phyloP scores from a whole-genome alignment of 2,113 vertebrate species.

The Sylvia atricapilla region DNA sequence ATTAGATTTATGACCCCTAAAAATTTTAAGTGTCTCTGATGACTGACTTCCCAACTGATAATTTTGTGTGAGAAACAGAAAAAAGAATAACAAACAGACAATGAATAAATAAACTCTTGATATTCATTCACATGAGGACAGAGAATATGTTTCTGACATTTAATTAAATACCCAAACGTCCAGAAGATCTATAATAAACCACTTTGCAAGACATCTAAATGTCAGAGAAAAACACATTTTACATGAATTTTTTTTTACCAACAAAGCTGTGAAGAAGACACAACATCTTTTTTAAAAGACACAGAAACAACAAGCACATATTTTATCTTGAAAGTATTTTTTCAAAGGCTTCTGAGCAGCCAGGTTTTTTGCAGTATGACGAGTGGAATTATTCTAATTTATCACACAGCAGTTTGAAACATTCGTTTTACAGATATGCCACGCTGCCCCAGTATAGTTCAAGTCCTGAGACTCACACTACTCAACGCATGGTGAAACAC shows the following conservation, averaged over 20 bases:
- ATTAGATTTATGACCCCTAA: slow-evolving; percentile 76
- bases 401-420: slow-evolving; percentile 12
- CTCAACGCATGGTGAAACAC: neutral
- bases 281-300: slow-evolving; percentile 31
- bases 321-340: slow-evolving; percentile 71
- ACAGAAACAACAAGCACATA: slow-evolving; percentile 54
- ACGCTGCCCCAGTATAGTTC: neutral
- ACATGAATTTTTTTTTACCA: slow-evolving; percentile 1
- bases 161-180: slow-evolving; percentile 78
- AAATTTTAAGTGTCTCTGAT: slow-evolving; percentile 72
- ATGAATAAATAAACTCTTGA: slow-evolving; percentile 61
- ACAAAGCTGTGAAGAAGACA: slow-evolving; percentile 60
- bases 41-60: slow-evolving; percentile 70
- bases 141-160: slow-evolving; percentile 71
- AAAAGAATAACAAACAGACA: slow-evolving; percentile 73
- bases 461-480: neutral
- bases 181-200: slow-evolving; percentile 73
- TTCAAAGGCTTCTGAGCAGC: slow-evolving; percentile 54
- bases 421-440: slow-evolving; percentile 39
- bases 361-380: slow-evolving; percentile 10
- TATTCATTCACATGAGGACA: slow-evolving; percentile 45
- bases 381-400: slow-evolving; percentile 59
- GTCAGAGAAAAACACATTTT: slow-evolving; percentile 67
- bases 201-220: slow-evolving; percentile 71
- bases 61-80: slow-evolving; percentile 65